Evolutionary conservation across 2,797 vertebrate genomes (phyloP).

Genomic region (Yasuhikotakia modesta): DNA sequence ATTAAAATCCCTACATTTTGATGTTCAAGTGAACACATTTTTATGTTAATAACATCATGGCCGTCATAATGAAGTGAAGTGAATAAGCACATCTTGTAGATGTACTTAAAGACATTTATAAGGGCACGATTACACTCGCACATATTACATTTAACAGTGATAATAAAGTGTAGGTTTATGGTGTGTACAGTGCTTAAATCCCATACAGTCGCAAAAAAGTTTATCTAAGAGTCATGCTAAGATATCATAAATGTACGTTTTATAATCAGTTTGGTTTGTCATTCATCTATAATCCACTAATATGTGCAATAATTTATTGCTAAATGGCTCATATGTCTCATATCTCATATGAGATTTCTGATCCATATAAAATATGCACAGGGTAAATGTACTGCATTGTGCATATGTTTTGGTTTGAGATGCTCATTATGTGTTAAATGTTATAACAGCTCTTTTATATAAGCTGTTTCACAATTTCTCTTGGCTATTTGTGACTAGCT

Average conservation of each 20-base stretch:
- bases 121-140: too few relatives aligned
- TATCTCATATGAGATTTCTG: not conserved
- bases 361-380: not conserved
- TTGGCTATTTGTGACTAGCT: constrained; percentile 46
- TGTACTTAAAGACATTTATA: too few relatives aligned
- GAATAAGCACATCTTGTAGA: not conserved
- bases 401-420: constrained; percentile 45
- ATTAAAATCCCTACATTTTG: not conserved
- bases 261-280: too few relatives aligned
- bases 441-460: constrained; percentile 43
- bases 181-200: not conserved
- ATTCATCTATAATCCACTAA: not conserved
- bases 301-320: too few relatives aligned
- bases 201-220: too few relatives aligned
- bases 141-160: too few relatives aligned
- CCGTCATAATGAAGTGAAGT: too few relatives aligned
- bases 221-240: too few relatives aligned
- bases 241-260: too few relatives aligned
- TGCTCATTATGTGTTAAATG: constrained; percentile 33
- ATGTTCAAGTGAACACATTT: not conserved
- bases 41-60: too few relatives aligned
- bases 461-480: constrained; percentile 34
- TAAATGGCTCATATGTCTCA: not conserved
- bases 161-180: too few relatives aligned
- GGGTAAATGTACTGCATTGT: not conserved